Percentiles rank a stretch among this genome's conserved stretches.
Conservation (phyloP, 2,113 vertebrate genomes). For the Aplodontia rufa region DNA sequence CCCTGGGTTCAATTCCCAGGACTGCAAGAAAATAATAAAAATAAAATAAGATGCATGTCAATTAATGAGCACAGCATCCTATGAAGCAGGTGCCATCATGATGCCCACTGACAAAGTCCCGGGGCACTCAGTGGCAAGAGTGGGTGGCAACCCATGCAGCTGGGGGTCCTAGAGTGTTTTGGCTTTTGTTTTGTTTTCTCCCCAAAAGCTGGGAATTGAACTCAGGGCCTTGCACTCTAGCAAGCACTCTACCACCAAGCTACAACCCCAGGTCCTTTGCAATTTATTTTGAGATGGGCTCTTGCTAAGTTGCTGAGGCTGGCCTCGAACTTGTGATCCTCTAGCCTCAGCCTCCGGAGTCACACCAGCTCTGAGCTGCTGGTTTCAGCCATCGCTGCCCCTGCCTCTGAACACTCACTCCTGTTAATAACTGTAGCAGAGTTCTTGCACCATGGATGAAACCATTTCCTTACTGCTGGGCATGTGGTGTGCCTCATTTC, state of each 20-base stretch:
- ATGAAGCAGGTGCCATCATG: not conserved
- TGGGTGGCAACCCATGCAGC: not conserved
- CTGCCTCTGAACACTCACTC: fast-evolving
- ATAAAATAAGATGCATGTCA: too few relatives aligned
- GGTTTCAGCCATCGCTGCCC: too few relatives aligned
- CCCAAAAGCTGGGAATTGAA: not conserved
- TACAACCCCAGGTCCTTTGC: not conserved
- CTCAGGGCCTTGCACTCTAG: not conserved
- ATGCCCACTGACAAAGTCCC: not conserved
- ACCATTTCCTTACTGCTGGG: not conserved
- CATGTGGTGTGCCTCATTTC: not conserved
- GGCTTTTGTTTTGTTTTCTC: too few relatives aligned
- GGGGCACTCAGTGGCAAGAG: not conserved
- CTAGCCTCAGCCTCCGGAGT: not conserved
- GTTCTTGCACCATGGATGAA: not conserved
- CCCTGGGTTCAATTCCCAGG: too few relatives aligned
- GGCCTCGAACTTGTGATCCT: not conserved
- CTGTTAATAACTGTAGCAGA: not conserved
- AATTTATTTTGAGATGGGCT: not conserved
- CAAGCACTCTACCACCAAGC: not conserved
- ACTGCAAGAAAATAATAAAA: too few relatives aligned
- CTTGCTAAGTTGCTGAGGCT: not conserved
- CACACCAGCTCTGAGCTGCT: not conserved
- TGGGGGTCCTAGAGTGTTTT: not conserved
- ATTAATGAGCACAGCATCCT: not conserved